Evolutionary conservation across 2,113 vertebrate species (phyloP), one percentile per base, ranked within the genome.

Genomic region (Puntigrus tetrazona): DNA sequence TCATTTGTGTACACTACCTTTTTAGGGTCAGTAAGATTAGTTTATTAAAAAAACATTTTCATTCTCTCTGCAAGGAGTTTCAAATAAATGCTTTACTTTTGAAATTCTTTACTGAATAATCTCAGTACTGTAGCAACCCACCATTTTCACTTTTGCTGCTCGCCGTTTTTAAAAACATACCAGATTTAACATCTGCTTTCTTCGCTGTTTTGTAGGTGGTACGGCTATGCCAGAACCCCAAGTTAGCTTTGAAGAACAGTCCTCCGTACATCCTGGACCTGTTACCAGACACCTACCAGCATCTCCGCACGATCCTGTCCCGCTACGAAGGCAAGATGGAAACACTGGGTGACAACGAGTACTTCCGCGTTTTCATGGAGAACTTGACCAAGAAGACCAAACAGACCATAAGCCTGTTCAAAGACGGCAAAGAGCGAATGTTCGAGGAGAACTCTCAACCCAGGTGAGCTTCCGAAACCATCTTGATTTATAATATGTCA

Each of bases 291-390:
- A 98, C 98, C 78, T 99, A 99, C 92, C 98, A 99, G 93, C 97
- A 99, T 89, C 96, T 99, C 14, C 95, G 98, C 29, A 97, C 96
- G 89, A 94, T 99, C 92, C 93, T 99, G 85, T 95, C 97, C 0
- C 96, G 97, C 92, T 99, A 99, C 0, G 98, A 99, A 90, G 97
- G 97, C 86, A 99, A 98, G 94, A 99, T 99, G 97, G 98, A 98
- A 88, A 97, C 94, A 1, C 91, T 99, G 63, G 98, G 98, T 8
- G 98, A 99, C 75, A 99, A 99, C 0, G 98, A 99, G 89, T 99
- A 98, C 84, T 99, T 99, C 89, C 94, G 98, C 0, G 97, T 99
- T 65, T 99, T 99, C 92, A 97, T 99, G 97, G 98, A 99, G 88
- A 99, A 99, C 92, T 88, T 99, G 81, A 97, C 97, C 89, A 99